phyloP scores from a whole-genome alignment of 2,888 invertebrate species.

The Eilema depressum region DNA sequence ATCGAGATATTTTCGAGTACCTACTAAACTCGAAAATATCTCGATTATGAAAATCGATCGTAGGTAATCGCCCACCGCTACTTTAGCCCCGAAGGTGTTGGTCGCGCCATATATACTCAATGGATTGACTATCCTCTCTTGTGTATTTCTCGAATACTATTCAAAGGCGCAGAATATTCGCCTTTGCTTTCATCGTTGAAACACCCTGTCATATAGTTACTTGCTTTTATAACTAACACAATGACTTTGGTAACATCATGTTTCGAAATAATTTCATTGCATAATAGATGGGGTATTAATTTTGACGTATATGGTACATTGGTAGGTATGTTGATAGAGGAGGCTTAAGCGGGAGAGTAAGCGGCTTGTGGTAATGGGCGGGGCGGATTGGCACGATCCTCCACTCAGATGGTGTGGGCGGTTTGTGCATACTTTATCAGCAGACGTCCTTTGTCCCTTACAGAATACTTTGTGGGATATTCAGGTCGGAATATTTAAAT shows the following conservation, averaged over 20 bases:
- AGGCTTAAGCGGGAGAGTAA: slow-evolving; percentile 48
- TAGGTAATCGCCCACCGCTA: no score
- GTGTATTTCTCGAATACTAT: no score
- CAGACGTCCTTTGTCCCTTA: slow-evolving; percentile 65
- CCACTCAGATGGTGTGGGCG: slow-evolving; percentile 79
- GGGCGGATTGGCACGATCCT: slow-evolving; percentile 70
- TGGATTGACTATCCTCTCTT: no score
- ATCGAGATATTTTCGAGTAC: no score
- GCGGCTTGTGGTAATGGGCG: slow-evolving; percentile 76
- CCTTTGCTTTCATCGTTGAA: no score
- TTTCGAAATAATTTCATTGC: slow-evolving; percentile 16
- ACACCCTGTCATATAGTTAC: not conserved
- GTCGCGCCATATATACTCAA: no score
- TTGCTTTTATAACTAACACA: not conserved
- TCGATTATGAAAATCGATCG: no score
- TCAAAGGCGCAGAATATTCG: no score
- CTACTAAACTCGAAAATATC: no score
- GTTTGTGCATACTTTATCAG: slow-evolving; percentile 80
- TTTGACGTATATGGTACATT: slow-evolving; percentile 37
- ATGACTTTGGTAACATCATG: not conserved
- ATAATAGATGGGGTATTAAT: slow-evolving; percentile 46
- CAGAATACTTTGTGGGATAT: slow-evolving; percentile 23
- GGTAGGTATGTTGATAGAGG: slow-evolving; percentile 45
- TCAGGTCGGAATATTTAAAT: slow-evolving; percentile 22
- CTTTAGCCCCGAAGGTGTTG: no score